phyloP scores from a whole-genome alignment of 2,113 vertebrate species.

The Thryonomys swinderianus region DNA sequence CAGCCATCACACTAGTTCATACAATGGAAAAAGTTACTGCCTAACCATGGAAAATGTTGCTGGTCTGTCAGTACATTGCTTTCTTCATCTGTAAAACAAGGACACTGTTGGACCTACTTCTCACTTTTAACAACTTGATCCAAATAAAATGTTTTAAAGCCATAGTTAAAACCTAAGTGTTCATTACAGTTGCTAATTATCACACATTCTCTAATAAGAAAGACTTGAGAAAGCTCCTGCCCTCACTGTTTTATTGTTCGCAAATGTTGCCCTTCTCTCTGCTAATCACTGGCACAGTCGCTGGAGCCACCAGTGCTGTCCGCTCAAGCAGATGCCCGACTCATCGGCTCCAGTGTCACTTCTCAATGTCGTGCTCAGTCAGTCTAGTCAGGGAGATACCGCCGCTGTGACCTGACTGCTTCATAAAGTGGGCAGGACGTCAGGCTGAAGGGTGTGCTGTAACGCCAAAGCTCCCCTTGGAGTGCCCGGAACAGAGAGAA shows the following conservation, averaged over 20 bases:
- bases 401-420: neutral
- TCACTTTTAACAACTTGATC: neutral
- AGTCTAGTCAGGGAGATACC: neutral
- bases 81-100: neutral
- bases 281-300: neutral
- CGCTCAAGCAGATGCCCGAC: neutral
- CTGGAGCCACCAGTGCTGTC: neutral
- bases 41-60: neutral
- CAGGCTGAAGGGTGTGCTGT: neutral
- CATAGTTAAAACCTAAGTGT: neutral
- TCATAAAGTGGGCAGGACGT: neutral
- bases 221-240: neutral
- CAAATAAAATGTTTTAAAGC: neutral
- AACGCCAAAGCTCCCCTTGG: accelerated
- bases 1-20: neutral
- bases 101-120: neutral
- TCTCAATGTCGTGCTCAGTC: neutral
- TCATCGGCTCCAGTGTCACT: neutral
- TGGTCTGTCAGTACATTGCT: neutral
- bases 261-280: neutral
- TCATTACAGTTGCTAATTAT: neutral
- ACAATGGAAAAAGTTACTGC: no score
- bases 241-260: neutral
- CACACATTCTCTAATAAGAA: neutral
- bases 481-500: neutral